Evolutionary conservation across 37 sponge, comb jelly and placozoan species (phyloP), one percentile per base, ranked within the genome.

Genomic region (Crambe crambe): DNA sequence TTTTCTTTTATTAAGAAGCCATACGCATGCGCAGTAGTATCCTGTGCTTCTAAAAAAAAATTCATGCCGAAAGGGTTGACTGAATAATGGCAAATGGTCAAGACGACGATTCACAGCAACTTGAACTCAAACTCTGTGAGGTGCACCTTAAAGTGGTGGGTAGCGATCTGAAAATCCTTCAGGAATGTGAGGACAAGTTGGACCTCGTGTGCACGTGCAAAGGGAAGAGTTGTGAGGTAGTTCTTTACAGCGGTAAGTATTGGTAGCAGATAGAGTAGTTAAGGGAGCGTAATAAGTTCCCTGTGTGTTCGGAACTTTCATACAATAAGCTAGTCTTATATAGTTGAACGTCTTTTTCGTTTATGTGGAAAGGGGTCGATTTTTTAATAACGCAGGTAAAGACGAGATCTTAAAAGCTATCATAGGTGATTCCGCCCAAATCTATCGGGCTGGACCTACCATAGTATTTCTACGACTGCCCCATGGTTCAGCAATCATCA

Each of bases 401-500:
- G 77, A 76, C 10, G 42, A 32, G 41, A 76, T 83, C 9, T 68
- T 74, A 34, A 69, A 75, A n/a, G 58, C 56, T 5, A 38, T 35
- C 23, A 58, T 83, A 67, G 23, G n/a, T 9, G 68, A 69, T 27
- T 36, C 71, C 17, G 25, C 29, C 29, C 70, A 68, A 0, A 12
- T 76, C 21, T 84, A 84, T 58, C 76, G 65, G 59, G 58, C 75
- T 29, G 85, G 77, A 1, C 44, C 70, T 31, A 20, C 2, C 3
- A 8, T 39, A 21, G 42, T 84, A 2, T 58, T 57, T 21, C 70
- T 76, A 17, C 56, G 87, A 31, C 36, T 87, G 2, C 35, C 79
- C 20, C 73, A 85, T 37, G 86, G 86, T 26, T 85, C 86, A 15
- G 85, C 78, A n/a, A 40, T 77, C 34, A 43, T 81, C 32, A 72